Conservation (phyloP, 1,140 invertebrate genomes). For the Eumaeus atala region DNA sequence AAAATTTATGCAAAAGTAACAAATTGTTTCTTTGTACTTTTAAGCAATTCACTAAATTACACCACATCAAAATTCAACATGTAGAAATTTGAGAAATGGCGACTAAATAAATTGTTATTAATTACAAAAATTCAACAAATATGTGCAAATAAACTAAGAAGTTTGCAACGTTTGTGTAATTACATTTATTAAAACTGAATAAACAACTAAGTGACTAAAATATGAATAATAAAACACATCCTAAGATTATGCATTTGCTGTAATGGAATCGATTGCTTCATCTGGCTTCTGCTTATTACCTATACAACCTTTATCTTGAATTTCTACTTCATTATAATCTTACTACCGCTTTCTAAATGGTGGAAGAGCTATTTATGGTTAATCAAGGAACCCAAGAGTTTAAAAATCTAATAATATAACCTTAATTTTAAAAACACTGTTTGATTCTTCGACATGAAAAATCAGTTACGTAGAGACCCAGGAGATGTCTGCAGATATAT, state of each 20-base stretch:
- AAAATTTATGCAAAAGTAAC: slow-evolving; percentile 76
- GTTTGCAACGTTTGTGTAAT: slow-evolving; percentile 68
- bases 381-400: slow-evolving; percentile 1
- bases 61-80: slow-evolving; percentile 70
- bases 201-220: slow-evolving; percentile 67
- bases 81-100: slow-evolving; percentile 63
- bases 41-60: slow-evolving; percentile 76
- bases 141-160: slow-evolving; percentile 74
- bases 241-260: slow-evolving; percentile 42
- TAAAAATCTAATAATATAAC: slow-evolving; percentile 5
- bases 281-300: slow-evolving; percentile 31
- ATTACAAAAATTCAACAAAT: slow-evolving; percentile 72
- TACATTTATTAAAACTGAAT: slow-evolving; percentile 67
- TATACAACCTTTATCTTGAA: slow-evolving; percentile 45
- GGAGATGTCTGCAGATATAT: neutral
- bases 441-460: neutral
- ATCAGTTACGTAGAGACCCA: neutral
- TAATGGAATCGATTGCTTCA: slow-evolving; percentile 37
- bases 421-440: slow-evolving; percentile 1
- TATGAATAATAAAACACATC: slow-evolving; percentile 66
- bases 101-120: slow-evolving; percentile 73
- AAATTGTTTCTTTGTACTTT: slow-evolving; percentile 76
- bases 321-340: slow-evolving; percentile 11
- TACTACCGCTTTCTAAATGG: slow-evolving; percentile 8
- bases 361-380: slow-evolving; percentile 8